Percentiles rank a stretch among this genome's conserved stretches.
phyloP scores from a whole-genome alignment of 2,888 invertebrate species.

The Archaeoteleia sp. region DNA sequence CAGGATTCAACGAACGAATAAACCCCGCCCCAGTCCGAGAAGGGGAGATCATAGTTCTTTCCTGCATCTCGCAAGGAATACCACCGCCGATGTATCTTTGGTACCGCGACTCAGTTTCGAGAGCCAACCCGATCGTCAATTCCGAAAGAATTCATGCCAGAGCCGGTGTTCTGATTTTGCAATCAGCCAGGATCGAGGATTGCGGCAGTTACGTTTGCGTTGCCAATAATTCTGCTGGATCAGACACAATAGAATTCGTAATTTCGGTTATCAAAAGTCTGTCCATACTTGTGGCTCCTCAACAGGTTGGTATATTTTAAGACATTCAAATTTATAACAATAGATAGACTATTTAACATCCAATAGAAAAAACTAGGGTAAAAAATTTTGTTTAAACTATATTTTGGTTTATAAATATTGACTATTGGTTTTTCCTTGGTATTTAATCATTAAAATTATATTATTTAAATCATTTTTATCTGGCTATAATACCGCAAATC shows the following conservation, averaged over 20 bases:
- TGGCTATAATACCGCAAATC: too few species aligned
- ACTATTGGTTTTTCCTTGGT: too few species aligned
- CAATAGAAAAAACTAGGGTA: too few species aligned
- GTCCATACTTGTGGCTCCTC: conserved; percentile 70
- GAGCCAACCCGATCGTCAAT: conserved; percentile 69
- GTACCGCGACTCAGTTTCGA: conserved; percentile 71
- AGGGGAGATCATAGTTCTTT: conserved; percentile 75
- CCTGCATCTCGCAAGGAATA: conserved; percentile 76
- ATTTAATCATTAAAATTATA: too few species aligned
- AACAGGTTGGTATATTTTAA: conserved; percentile 67
- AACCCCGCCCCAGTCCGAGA: conserved; percentile 72
- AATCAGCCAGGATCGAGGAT: conserved; percentile 81
- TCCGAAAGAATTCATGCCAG: conserved; percentile 72
- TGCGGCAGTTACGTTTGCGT: conserved; percentile 92
- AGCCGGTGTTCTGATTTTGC: conserved; percentile 72
- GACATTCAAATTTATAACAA: not conserved
- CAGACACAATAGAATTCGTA: conserved; percentile 73
- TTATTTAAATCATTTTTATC: too few species aligned
- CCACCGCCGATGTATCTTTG: conserved; percentile 75
- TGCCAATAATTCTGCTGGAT: conserved; percentile 92
- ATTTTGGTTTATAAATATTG: too few species aligned
- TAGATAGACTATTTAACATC: too few species aligned
- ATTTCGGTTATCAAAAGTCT: conserved; percentile 72
- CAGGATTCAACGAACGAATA: conserved; percentile 73
- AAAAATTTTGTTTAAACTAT: too few species aligned